Base-by-base conservation (phyloP, 2,888 invertebrate genomes). In the Graphium colonna region DNA sequence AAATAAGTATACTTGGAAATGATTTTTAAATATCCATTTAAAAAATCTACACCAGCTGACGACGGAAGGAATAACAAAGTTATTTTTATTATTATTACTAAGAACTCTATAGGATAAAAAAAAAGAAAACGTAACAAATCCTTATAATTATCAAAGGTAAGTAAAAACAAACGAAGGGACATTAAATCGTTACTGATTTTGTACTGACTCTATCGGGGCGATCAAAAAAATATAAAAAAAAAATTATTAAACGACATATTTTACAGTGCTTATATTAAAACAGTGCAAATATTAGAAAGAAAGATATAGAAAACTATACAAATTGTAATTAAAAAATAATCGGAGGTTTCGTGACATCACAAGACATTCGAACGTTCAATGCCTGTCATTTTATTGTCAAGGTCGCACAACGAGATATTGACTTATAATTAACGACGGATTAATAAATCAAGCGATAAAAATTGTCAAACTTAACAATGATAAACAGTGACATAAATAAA, bases 301-400 rank as follows among this genome's bases (percentile, higher is more conserved):
- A n/a, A n/a, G n/a, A n/a, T n/a, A 21, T 21, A 21, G 21, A 21
- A 21, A 21, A 21, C 21, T 3, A 21, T 33, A 17, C n/a, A 36
- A 33, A 46, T 17, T 9, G 13, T 39, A 13, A 8, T 18, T 15
- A 21, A 17, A 42, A 51, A 43, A 44, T 44, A 18, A 39, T 42
- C 38, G 38, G 26, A 48, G 18, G 44, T 50, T 50, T 41, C 41
- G 56, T 61, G 59, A 61, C 60, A 56, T 61, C 59, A 61, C 51
- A 43, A 43, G 48, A 47, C 57, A 53, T 59, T 51, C 50, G 54
- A 56, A 57, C 49, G 55, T 51, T 57, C 44, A 48, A 31, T 42
- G 59, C 55, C 60, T 62, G 59, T 59, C 60, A 61, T 61, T 58
- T 46, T 64, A 62, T 64, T 60, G 60, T 62, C 67, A 69, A 64